These are phyloP conservation scores for Mirounga angustirostris DNA, from an alignment of 2,113 vertebrate genomes.

Conservation along the genomic window DNA sequence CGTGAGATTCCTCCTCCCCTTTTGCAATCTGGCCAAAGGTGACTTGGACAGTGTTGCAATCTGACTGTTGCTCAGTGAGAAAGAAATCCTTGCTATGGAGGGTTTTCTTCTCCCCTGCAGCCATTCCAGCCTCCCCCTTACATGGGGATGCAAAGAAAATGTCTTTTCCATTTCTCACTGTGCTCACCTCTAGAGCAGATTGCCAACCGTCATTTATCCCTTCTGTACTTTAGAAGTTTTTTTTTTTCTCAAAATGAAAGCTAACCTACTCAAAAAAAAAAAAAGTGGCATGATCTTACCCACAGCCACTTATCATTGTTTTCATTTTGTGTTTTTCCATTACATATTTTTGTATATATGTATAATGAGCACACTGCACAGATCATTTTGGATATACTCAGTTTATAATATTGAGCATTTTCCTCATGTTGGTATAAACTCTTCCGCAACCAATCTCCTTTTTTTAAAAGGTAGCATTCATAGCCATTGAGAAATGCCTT, in stretches of 20 bases:
- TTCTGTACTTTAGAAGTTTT: background rate
- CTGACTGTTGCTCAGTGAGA: rapidly evolving
- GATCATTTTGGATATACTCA: background rate
- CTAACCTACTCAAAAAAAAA: background rate
- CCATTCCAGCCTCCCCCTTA: too few species aligned
- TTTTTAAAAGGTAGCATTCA: background rate
- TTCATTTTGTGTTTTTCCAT: background rate
- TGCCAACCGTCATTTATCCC: background rate
- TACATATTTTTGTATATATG: background rate
- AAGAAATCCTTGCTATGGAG: rapidly evolving
- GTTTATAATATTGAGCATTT: background rate
- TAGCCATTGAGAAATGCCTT: background rate
- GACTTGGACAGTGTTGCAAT: background rate
- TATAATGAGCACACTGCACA: too few species aligned
- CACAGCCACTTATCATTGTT: rapidly evolving
- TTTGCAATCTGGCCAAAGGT: background rate
- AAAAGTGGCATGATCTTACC: background rate
- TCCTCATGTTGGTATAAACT: rapidly evolving
- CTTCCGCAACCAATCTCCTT: background rate
- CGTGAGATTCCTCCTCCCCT: rapidly evolving
- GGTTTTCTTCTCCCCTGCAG: rapidly evolving
- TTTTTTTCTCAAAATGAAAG: background rate
- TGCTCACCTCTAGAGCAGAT: background rate
- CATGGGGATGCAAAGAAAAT: too few species aligned
- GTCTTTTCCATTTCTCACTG: rapidly evolving